phyloP scores from a whole-genome alignment of 92 coral and sea anemone species.

The Galaxea fascicularis region DNA sequence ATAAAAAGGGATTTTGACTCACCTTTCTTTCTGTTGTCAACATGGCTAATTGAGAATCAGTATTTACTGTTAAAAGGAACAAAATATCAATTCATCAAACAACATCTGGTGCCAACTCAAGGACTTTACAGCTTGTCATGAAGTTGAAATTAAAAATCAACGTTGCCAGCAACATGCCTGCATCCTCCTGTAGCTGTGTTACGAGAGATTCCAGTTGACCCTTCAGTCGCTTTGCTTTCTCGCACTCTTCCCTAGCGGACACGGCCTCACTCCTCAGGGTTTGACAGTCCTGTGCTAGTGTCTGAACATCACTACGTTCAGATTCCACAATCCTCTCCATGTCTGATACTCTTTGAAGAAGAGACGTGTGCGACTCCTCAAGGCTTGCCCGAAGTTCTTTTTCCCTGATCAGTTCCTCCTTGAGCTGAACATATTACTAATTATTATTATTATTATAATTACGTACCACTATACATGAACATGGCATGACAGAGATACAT shows the following conservation, averaged over 20 bases:
- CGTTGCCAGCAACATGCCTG: constrained; percentile 56
- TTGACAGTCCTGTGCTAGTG: constrained; percentile 83
- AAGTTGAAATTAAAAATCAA: no score
- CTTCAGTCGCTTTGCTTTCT: constrained; percentile 74
- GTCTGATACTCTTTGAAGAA: constrained; percentile 87
- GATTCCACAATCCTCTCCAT: constrained; percentile 94
- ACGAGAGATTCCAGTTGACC: constrained; percentile 81
- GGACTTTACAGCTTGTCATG: no score
- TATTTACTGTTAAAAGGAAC: constrained; percentile 68
- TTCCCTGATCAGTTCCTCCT: constrained; percentile 80
- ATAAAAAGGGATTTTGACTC: neutral
- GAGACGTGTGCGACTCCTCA: constrained; percentile 86
- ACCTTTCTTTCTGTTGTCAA: constrained; percentile 90
- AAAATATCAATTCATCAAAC: neutral
- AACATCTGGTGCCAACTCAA: no score
- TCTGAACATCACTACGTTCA: constrained; percentile 87
- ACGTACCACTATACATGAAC: neutral
- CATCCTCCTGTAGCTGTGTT: constrained; percentile 79
- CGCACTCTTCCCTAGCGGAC: constrained; percentile 77
- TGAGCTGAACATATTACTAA: constrained; percentile 61
- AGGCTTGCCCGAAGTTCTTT: constrained; percentile 78
- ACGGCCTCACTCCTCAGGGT: constrained; percentile 73
- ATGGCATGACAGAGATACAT: no score
- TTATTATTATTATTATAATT: no score
- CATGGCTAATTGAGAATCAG: constrained; percentile 79